These are phyloP conservation scores for human (Homo sapiens) DNA, from an alignment of 2,113 vertebrate species.

Conservation along the genomic window GRCh38 chr11:114878501-114879000, in stretches of 20 bases:
- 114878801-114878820: not conserved
- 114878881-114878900: not conserved
- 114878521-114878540: not conserved
- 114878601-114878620: not conserved
- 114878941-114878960: not conserved
- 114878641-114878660: not conserved
- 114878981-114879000: not conserved
- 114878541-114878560: not conserved
- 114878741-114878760: not conserved
- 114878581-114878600: accelerated
- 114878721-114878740: too few relatives aligned
- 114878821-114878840: not conserved
- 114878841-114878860: not conserved
- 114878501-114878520: not conserved
- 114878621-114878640: not conserved
- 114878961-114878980: not conserved
- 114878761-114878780: not conserved
- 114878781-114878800: not conserved
- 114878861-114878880: not conserved
- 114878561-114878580: not conserved
- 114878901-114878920: not conserved
- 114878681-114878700: not conserved
- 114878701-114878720: not conserved
- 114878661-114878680: not conserved
- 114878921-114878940: not conserved